Conservation (phyloP, 2,797 vertebrate species). For the Liasis olivaceus region DNA sequence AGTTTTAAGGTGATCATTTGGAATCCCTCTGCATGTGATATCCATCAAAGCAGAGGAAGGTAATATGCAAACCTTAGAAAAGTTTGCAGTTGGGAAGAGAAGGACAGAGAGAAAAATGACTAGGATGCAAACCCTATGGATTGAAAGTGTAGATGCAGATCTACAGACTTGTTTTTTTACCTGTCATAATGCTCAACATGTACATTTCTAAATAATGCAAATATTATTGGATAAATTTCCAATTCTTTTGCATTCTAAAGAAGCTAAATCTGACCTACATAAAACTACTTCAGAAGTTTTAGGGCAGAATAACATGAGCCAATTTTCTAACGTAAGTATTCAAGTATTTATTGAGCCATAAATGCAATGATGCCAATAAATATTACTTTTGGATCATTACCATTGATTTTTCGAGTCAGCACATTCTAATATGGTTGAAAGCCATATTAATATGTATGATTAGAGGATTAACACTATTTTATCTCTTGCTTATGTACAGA, state of each 20-base stretch:
- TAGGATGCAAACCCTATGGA: no score
- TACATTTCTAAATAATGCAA: neutral
- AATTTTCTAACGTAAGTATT: neutral
- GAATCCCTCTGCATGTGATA: neutral
- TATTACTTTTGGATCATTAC: neutral
- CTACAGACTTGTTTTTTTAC: no score
- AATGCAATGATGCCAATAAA: neutral
- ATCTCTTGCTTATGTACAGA: neutral
- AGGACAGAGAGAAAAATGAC: no score
- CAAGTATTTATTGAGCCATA: neutral
- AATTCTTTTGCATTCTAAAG: neutral
- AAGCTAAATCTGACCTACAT: neutral
- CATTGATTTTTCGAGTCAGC: neutral
- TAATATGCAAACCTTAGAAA: no score
- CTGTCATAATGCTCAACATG: no score
- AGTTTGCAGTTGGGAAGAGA: no score
- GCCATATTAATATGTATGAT: neutral
- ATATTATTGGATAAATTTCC: neutral
- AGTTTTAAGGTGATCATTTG: neutral
- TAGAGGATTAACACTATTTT: neutral
- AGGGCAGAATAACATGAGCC: neutral
- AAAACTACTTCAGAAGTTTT: neutral
- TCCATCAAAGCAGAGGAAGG: no score
- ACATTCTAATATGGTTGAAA: slow-evolving; percentile 29
- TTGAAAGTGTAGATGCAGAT: no score